These are phyloP conservation scores for Spodoptera littoralis DNA, from an alignment of 2,888 invertebrate genomes.

Conservation along the genomic window DNA sequence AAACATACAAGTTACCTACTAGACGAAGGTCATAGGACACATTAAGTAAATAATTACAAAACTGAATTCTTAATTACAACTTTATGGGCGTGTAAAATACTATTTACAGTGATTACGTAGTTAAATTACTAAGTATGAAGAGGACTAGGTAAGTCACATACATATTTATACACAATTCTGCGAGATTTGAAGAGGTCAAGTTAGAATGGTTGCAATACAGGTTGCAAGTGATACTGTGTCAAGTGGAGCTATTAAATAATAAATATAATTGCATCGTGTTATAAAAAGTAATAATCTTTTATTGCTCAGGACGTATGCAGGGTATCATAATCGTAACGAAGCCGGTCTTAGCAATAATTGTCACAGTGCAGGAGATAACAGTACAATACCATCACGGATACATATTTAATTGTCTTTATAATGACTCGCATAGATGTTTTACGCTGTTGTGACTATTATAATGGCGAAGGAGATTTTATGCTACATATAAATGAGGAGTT, in stretches of 20 bases:
- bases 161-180: constrained; percentile 8
- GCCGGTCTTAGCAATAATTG: constrained; percentile 44
- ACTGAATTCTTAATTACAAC: constrained; percentile 40
- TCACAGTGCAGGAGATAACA: constrained; percentile 37
- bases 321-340: constrained; percentile 26
- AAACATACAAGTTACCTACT: constrained; percentile 19
- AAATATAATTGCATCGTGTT: constrained; percentile 29
- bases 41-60: constrained; percentile 37
- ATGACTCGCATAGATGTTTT: constrained; percentile 42
- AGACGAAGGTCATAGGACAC: constrained; percentile 31
- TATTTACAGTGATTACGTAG: constrained; percentile 22
- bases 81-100: constrained; percentile 24
- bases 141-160: constrained; percentile 19
- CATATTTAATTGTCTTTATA: constrained; percentile 40
- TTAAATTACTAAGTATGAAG: constrained; percentile 30
- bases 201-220: constrained; percentile 19
- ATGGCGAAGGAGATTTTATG: constrained; percentile 29
- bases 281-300: constrained; percentile 43
- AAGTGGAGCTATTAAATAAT: constrained; percentile 25
- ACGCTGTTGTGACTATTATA: constrained; percentile 20
- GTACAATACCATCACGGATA: constrained; percentile 45
- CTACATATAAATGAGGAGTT: constrained; percentile 18
- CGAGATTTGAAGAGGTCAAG: constrained; percentile 21
- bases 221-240: constrained; percentile 8
- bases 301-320: constrained; percentile 24